These are phyloP conservation scores for Yoshiicerus persimilis DNA, from an alignment of 1,140 invertebrate species.

Conservation along the genomic window DNA sequence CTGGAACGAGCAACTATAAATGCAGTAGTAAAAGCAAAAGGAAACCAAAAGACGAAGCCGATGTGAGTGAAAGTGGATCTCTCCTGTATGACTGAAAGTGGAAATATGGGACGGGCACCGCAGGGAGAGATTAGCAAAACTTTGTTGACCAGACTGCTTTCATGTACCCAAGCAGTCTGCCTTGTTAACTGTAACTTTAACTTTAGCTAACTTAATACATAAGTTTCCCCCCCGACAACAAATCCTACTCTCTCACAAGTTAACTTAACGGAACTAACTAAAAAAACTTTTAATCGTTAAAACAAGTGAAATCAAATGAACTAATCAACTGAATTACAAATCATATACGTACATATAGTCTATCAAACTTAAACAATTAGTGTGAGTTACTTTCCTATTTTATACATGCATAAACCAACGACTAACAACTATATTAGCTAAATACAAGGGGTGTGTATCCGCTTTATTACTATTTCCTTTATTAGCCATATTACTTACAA, in stretches of 20 bases:
- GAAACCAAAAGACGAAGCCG: conserved; percentile 3
- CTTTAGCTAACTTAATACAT: conserved; percentile 11
- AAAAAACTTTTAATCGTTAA: conserved; percentile 2
- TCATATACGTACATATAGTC: background rate
- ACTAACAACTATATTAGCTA: background rate
- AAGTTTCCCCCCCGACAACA: background rate
- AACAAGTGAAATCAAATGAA: conserved; percentile 17
- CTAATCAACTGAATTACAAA: conserved; percentile 10
- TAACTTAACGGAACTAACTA: background rate
- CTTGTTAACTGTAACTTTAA: conserved; percentile 21
- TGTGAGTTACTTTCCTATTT: background rate
- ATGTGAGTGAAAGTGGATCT: background rate
- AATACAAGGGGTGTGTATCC: no score
- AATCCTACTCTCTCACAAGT: background rate
- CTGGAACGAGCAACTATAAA: background rate
- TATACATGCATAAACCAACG: background rate
- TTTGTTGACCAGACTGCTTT: conserved; percentile 33
- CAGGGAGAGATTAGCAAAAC: conserved; percentile 47
- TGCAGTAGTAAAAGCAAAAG: background rate
- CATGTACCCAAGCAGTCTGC: conserved; percentile 34
- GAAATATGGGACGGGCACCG: conserved; percentile 42
- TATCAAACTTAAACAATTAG: background rate
- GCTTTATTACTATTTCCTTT: background rate
- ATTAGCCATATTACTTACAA: background rate
- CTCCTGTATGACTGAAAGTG: conserved; percentile 19